Base-by-base conservation (phyloP, 2,797 vertebrate genomes). In the Chelidonichthys spinosus region DNA sequence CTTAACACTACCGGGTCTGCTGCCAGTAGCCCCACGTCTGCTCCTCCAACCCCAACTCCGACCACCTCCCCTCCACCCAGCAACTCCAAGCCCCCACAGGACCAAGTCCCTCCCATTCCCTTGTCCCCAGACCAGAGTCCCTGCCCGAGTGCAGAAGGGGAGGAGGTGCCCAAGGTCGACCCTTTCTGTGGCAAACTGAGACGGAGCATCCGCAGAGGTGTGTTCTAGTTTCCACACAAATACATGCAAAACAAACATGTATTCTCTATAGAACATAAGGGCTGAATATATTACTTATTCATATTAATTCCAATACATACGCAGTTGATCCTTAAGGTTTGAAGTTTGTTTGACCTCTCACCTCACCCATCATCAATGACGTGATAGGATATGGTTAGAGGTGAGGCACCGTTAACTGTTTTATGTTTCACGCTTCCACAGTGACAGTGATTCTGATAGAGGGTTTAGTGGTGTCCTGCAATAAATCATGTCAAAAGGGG, bases 191-290 rank as follows among this genome's bases (percentile, higher is more conserved):
- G 96, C 74, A 98, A 97, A 90, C 93, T 97, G 74, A 92, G 96
- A 62, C 93, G 96, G 79, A 98, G 96, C 93, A 96, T 98, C 84
- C 96, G 96, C 74, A 96, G 96, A 95, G 95, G 97, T 97, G 93
- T 11, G 36, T 39, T 2, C 6, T 1, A 13, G 17, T 43, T 11
- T 50, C 11, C 18, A 25, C 17, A 18, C 11, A 11, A n/a, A 68
- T 10, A 43, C 3, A n/a, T 42, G 9, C 18, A 71, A 32, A 54
- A 35, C n/a, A n/a, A 11, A 32, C 7, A 58, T 10, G 2, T 17
- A 14, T 10, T 42, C 17, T 33, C 33, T 10, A 53, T 14, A 15
- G 1, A 50, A 11, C 25, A 47, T 6, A 13, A n/a, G 13, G 5
- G 18, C 37, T 61, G 5, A 1, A 6, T 35, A 11, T 5, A 25